phyloP scores from a whole-genome alignment of 2,113 vertebrate species.

The Cervus canadensis region DNA sequence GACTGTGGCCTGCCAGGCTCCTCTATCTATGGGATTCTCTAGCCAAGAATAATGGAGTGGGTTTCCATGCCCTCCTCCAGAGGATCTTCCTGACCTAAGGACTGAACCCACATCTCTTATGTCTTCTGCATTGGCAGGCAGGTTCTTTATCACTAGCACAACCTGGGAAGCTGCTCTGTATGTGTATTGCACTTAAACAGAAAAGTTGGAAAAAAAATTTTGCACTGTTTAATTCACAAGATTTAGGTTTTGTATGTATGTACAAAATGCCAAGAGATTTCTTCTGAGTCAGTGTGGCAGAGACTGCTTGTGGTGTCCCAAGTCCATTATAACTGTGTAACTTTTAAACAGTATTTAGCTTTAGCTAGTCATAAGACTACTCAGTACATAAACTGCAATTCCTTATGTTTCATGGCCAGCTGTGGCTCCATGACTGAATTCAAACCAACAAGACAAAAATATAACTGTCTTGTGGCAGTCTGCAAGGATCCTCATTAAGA shows the following conservation, averaged over 20 bases:
- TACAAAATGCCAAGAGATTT: neutral
- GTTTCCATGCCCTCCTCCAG: neutral
- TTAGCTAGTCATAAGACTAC: neutral
- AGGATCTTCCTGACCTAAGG: neutral
- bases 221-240: neutral
- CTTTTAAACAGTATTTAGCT: neutral
- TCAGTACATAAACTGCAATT: neutral
- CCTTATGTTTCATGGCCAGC: accelerated
- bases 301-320: neutral
- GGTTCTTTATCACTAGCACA: neutral
- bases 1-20: neutral
- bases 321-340: neutral
- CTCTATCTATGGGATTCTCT: neutral
- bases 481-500: neutral
- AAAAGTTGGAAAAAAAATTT: neutral
- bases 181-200: neutral
- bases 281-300: neutral
- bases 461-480: neutral
- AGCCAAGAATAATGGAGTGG: neutral
- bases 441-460: neutral
- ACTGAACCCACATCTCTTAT: neutral
- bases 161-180: neutral
- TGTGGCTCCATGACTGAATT: neutral
- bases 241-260: neutral
- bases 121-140: neutral